Evolutionary conservation across 1,140 invertebrate species (phyloP).

Genomic region (Eumeta japonica): DNA sequence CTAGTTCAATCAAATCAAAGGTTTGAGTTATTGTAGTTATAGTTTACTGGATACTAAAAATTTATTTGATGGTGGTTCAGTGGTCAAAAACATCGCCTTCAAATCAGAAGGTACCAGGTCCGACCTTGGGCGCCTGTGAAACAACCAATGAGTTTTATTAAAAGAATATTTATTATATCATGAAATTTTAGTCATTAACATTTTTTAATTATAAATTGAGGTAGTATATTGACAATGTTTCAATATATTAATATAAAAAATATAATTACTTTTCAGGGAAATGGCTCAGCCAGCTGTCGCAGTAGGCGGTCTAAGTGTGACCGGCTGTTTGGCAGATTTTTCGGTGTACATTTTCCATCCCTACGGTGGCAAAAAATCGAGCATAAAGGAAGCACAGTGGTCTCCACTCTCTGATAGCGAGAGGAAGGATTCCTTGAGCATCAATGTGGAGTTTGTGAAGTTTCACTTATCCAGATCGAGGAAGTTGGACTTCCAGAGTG

Average conservation of each 20-base stretch:
- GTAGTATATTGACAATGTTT: too few relatives aligned
- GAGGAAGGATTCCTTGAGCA: slow-evolving; percentile 90
- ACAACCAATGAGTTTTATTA: too few relatives aligned
- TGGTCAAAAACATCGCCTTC: too few relatives aligned
- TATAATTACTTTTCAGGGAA: slow-evolving; percentile 54
- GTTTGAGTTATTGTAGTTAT: too few relatives aligned
- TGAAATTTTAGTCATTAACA: too few relatives aligned
- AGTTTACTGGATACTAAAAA: too few relatives aligned
- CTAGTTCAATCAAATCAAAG: too few relatives aligned
- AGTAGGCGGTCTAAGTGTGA: slow-evolving; percentile 87
- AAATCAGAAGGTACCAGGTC: too few relatives aligned
- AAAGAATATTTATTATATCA: too few relatives aligned
- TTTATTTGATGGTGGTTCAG: too few relatives aligned
- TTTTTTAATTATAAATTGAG: too few relatives aligned
- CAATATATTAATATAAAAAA: slow-evolving; percentile 1
- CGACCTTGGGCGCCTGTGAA: too few relatives aligned
- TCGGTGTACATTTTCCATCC: slow-evolving; percentile 98
- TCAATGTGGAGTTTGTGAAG: slow-evolving; percentile 97
- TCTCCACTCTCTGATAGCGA: slow-evolving; percentile 85
- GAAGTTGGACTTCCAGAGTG: slow-evolving; percentile 74
- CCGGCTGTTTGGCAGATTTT: slow-evolving; percentile 92
- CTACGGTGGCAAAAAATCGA: slow-evolving; percentile 85
- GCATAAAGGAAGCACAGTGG: slow-evolving; percentile 80
- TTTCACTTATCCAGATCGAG: slow-evolving; percentile 88
- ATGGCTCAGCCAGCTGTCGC: slow-evolving; percentile 64